Conservation (phyloP, 2,888 invertebrate genomes). For the Xiphydria camelus region DNA sequence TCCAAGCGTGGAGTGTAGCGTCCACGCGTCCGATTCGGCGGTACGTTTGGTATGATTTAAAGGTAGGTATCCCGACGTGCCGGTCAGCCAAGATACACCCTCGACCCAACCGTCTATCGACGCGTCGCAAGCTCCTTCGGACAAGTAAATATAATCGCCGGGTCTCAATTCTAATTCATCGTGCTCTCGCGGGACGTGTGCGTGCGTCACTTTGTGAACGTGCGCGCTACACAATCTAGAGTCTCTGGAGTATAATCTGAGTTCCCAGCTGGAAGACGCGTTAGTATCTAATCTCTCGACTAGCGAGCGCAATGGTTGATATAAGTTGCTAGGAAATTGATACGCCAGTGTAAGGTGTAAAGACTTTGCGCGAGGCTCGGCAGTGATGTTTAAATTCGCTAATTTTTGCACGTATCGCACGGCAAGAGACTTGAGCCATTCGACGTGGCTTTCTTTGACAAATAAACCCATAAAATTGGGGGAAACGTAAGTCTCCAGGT, state of each 20-base stretch:
- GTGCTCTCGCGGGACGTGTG: slow-evolving; percentile 73
- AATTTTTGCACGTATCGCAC: slow-evolving; percentile 81
- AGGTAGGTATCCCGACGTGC: slow-evolving; percentile 78
- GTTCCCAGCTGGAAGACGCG: slow-evolving; percentile 75
- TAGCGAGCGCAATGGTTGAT: slow-evolving; percentile 71
- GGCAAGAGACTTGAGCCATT: slow-evolving; percentile 77
- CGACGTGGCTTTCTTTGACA: slow-evolving; percentile 80
- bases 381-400: slow-evolving; percentile 71
- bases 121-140: slow-evolving; percentile 71
- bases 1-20: slow-evolving; percentile 74
- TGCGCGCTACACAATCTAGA: slow-evolving; percentile 67
- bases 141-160: slow-evolving; percentile 85
- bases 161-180: slow-evolving; percentile 85
- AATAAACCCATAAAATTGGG: slow-evolving; percentile 91
- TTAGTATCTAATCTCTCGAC: slow-evolving; percentile 69
- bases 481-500: slow-evolving; percentile 81
- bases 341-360: slow-evolving; percentile 88
- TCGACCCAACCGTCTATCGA: slow-evolving; percentile 88
- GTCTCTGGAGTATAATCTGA: slow-evolving; percentile 85
- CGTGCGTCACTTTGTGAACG: slow-evolving; percentile 79
- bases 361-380: slow-evolving; percentile 82
- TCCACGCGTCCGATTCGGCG: slow-evolving; percentile 91
- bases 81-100: slow-evolving; percentile 82
- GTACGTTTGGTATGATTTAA: slow-evolving; percentile 81
- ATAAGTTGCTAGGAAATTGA: slow-evolving; percentile 77